Percentiles rank a stretch among this genome's conserved stretches.
These are phyloP conservation scores for Dermochelys coriacea DNA, from an alignment of 2,797 vertebrate species.

Conservation along the genomic window DNA sequence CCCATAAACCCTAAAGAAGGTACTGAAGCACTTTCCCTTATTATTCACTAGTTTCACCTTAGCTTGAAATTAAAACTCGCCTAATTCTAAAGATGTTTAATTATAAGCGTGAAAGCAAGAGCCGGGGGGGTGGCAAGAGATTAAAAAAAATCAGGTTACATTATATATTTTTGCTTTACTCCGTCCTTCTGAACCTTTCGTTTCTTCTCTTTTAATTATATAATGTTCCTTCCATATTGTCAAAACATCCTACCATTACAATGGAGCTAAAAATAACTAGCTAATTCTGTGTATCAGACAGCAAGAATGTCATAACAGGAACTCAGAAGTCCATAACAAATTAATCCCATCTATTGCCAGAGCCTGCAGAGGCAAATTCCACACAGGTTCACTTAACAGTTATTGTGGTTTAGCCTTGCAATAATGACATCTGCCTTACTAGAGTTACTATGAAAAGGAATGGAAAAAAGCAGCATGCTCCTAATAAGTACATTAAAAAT, in stretches of 20 bases:
- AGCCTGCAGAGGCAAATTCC: background rate
- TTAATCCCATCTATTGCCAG: constrained; percentile 36
- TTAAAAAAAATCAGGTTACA: background rate
- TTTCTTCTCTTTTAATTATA: background rate
- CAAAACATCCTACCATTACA: constrained; percentile 52
- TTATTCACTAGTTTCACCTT: background rate
- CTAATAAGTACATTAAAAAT: background rate
- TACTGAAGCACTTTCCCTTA: background rate
- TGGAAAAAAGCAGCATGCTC: background rate
- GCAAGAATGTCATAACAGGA: constrained; percentile 71
- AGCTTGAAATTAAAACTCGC: background rate
- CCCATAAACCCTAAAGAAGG: background rate
- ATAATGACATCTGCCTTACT: rapidly evolving
- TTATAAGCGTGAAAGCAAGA: background rate
- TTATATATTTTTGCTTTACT: background rate
- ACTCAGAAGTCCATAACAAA: constrained; percentile 39
- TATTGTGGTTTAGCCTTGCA: background rate
- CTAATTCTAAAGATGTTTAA: background rate
- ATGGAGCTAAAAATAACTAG: constrained; percentile 54
- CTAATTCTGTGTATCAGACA: constrained; percentile 28
- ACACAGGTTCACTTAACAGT: constrained; percentile 10
- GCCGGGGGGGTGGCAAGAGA: background rate
- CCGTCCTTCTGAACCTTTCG: background rate
- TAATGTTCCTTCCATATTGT: background rate
- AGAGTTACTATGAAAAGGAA: background rate